Base-by-base conservation (phyloP, 2,797 vertebrate species). In the Furcifer pardalis region DNA sequence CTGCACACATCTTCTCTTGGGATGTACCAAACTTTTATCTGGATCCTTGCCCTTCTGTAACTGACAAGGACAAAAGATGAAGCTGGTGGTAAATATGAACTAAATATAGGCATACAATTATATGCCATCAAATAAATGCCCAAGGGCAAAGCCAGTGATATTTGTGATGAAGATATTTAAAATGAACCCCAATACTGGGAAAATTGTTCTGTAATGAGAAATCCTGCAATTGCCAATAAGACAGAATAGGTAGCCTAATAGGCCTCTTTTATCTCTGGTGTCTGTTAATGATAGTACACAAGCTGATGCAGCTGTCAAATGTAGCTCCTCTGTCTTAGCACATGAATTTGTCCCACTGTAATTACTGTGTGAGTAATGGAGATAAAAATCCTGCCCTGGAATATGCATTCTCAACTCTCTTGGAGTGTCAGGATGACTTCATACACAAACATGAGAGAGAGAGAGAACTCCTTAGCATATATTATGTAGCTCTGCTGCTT, bases 291-390 rank as follows among this genome's bases (percentile, higher is more conserved):
- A 86, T 91, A 74, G 83, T 75, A 32, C 49, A 5, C 2, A 84
- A 65, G 68, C 52, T 82, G 85, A 85, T 77, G 77, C 60, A 83
- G 66, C 78, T 84, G 86, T 77, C 82, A 84, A 87, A 87, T 72
- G 65, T 37, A 84, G 59, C 82, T 63, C 42, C 81, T 91, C 62
- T 86, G 72, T 19, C 76, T 23, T 71, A 9, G 69, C 78, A 71
- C 35, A 88, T 75, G 42, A 84, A 56, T 71, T 60, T 89, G 59
- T 65, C 75, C 30, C 32, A 1, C 63, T 81, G 82, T 72, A 69
- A 27, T 88, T 86, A 82, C 84, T 86, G 77, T 84, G 32, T 30
- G 72, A 83, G 87, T 3, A 19, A 87, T 86, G 77, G 83, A 83
- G 86, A 75, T 78, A 52, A 76, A 85, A 81, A 37, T 27, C 76